Evolutionary conservation across 1,140 invertebrate genomes (phyloP), one percentile per base, ranked within the genome.

Genomic region (Calosoma granatense): DNA sequence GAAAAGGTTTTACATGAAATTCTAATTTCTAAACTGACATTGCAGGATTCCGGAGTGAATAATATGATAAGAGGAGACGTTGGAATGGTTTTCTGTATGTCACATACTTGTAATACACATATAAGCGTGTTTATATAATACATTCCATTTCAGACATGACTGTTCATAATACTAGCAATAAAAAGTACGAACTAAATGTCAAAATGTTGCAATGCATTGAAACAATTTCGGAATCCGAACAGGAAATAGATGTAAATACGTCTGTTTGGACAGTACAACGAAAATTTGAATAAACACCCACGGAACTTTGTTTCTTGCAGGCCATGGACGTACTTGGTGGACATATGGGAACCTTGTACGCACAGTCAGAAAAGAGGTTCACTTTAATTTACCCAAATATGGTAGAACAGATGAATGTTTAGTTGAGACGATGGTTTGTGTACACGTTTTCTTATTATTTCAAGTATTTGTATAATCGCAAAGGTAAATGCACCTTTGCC

Each of bases 381-480:
- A 65, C 63, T 17, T 22, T 63, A 1, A 59, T 65, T 51, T 63
- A 65, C 39, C 63, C 63, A 22, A 65, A 65, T 58, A 58, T 65
- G 61, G 63, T 64, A 64, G 20, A 14, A 1, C 22, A 43, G 22
- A 47, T 4, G 17, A 17, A 47, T 17, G 17, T 12, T 47, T 4
- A 47, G 17, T 12, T 17, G 15, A 9, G 3, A 47, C 4, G 3
- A 47, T 4, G 17, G 17, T 12, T 47, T 47, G 17, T n/a, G n/a
- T n/a, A n/a, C n/a, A n/a, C n/a, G n/a, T n/a, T n/a, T 12, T 47
- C 15, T 12, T 12, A 11, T 47, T 47, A 20, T 53, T 63, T 64
- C 53, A 22, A 64, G 63, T 65, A 63, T 56, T 56, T 65, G 30
- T 58, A 59, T 22, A 63, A 63, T 41, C 58, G 63, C 23, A 52